A percentile compares a stretch with the other conserved stretches of the same genome.
These are phyloP conservation scores for Macrophya alboannulata DNA, from an alignment of 2,888 invertebrate species.

Conservation along the genomic window DNA sequence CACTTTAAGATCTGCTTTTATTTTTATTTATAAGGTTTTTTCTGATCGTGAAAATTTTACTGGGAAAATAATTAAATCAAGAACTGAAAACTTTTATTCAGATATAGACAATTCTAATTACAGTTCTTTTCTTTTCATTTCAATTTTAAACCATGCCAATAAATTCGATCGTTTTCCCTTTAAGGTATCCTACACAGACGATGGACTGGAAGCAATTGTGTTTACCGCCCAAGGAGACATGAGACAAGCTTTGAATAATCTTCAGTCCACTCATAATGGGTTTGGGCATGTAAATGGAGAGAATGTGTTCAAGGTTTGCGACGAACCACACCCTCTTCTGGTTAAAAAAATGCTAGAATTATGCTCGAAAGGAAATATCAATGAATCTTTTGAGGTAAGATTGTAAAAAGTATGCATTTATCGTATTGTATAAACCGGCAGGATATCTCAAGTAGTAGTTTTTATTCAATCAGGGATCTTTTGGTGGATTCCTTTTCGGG, in stretches of 20 bases:
- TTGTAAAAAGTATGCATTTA: not conserved
- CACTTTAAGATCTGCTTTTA: not conserved
- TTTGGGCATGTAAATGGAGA: slow-evolving; percentile 95
- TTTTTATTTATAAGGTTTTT: too few relatives aligned
- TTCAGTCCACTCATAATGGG: slow-evolving; percentile 97
- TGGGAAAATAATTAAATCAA: not conserved
- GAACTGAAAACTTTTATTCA: not conserved
- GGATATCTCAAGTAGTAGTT: not conserved
- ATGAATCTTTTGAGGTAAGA: slow-evolving; percentile 89
- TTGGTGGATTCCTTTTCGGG: too few relatives aligned
- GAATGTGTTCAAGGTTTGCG: slow-evolving; percentile 99
- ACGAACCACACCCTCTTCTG: slow-evolving; percentile 98
- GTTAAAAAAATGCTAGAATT: slow-evolving; percentile 95
- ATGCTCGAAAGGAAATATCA: slow-evolving; percentile 91
- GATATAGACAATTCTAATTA: too few relatives aligned
- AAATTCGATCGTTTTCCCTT: not conserved
- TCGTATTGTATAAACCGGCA: not conserved
- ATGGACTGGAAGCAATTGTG: slow-evolving; percentile 97
- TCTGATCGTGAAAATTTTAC: not conserved
- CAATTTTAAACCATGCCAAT: not conserved
- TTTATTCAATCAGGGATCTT: not conserved
- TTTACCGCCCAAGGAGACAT: slow-evolving; percentile 99
- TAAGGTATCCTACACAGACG: slow-evolving; percentile 91
- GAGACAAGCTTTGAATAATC: slow-evolving; percentile 98
- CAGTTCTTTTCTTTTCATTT: not conserved